These are phyloP conservation scores for Reinhardtius hippoglossoides DNA, from an alignment of 2,113 vertebrate species.

Conservation along the genomic window DNA sequence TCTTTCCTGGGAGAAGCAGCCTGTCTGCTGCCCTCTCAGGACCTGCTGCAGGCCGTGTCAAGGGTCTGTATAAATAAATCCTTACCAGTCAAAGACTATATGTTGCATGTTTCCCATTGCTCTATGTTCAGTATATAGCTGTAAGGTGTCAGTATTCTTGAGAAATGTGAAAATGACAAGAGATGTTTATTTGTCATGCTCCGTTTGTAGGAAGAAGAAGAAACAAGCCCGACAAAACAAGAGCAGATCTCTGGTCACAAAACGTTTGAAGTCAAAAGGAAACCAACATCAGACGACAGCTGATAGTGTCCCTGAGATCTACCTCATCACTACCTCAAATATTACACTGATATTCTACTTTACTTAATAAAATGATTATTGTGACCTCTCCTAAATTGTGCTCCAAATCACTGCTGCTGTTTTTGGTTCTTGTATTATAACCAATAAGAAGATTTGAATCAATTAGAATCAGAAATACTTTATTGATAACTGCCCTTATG, in stretches of 20 bases:
- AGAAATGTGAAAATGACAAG: not conserved
- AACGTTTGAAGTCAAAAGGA: not conserved
- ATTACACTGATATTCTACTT: not conserved
- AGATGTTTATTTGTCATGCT: not conserved
- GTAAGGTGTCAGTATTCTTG: not conserved
- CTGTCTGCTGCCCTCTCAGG: conserved; percentile 78
- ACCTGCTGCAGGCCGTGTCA: conserved; percentile 77
- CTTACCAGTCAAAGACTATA: not conserved
- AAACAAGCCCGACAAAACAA: conserved; percentile 11
- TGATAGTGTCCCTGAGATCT: not conserved
- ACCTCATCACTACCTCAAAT: conserved; percentile 5
- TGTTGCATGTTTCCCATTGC: not conserved
- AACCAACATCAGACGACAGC: conserved; percentile 7
- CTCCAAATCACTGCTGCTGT: not conserved
- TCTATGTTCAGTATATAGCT: not conserved
- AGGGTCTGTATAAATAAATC: conserved; percentile 39
- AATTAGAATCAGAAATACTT: too few species aligned
- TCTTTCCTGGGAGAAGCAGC: conserved; percentile 86
- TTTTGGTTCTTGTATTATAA: not conserved
- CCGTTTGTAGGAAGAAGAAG: conserved; percentile 63
- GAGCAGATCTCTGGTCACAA: conserved; percentile 10
- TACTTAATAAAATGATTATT: conserved; percentile 1
- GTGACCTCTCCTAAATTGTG: not conserved
- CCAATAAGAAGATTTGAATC: too few species aligned
- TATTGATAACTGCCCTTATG: too few species aligned